Evolutionary conservation across 2,113 vertebrate species (phyloP).

Genomic region (Odocoileus virginianus): DNA sequence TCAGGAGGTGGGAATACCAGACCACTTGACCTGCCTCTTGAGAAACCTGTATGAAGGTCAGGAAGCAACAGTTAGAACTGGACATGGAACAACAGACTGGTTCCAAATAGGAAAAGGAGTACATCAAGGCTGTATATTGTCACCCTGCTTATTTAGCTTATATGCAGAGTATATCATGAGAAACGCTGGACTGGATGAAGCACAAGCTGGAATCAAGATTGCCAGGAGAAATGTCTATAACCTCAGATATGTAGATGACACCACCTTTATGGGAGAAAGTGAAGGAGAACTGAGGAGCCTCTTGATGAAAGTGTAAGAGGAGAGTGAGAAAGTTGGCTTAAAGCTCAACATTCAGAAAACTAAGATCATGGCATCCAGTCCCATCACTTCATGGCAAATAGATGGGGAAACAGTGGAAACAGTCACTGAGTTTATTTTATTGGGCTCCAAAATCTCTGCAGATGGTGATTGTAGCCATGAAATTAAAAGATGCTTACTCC

Average conservation of each 20-base stretch:
- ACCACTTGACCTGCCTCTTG: background rate
- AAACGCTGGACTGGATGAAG: fast-evolving
- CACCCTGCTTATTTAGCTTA: background rate
- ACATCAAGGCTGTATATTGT: background rate
- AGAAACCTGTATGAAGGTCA: background rate
- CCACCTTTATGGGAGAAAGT: background rate
- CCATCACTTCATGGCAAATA: background rate
- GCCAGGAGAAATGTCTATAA: fast-evolving
- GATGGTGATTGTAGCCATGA: background rate
- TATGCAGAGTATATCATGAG: background rate
- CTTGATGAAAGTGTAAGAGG: background rate
- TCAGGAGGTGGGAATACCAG: background rate
- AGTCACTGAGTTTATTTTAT: background rate
- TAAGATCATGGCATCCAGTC: fast-evolving
- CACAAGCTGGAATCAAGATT: background rate
- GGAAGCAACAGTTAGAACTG: background rate
- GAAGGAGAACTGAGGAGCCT: background rate
- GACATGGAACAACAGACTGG: background rate
- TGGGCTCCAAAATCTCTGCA: background rate
- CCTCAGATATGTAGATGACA: background rate
- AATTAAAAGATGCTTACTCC: background rate
- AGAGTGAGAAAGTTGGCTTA: background rate
- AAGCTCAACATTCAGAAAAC: background rate
- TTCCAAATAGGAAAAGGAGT: background rate
- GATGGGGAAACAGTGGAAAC: background rate